A percentile compares a stretch with the other conserved stretches of the same genome.
Evolutionary conservation across 2,113 vertebrate species (phyloP).

Genomic region (Eulemur macaco): DNA sequence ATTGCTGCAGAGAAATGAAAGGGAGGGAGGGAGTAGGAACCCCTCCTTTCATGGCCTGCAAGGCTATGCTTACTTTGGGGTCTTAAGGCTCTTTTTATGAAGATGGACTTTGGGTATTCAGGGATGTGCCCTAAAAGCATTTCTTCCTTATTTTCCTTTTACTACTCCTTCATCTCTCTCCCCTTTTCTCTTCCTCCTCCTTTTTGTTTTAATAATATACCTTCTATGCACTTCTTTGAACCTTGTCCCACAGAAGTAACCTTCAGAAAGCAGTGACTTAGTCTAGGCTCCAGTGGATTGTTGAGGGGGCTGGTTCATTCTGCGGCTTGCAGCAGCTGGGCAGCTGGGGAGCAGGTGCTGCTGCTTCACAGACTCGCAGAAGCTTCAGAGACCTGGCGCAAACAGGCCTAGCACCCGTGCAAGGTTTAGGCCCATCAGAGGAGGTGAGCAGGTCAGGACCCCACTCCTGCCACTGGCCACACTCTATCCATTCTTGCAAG

Average conservation of each 20-base stretch:
- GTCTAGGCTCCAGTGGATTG: not conserved
- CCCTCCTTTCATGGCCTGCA: not conserved
- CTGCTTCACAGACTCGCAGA: not conserved
- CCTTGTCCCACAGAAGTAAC: not conserved
- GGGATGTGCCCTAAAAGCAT: not conserved
- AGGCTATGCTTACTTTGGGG: not conserved
- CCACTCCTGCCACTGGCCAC: not conserved
- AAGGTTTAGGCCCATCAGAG: not conserved
- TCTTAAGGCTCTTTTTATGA: not conserved
- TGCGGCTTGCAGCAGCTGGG: not conserved
- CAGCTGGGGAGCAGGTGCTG: not conserved
- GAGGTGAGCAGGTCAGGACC: too few species aligned
- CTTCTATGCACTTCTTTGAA: not conserved
- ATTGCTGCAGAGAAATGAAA: not conserved
- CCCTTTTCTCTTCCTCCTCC: not conserved
- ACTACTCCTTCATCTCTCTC: not conserved
- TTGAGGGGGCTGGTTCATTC: not conserved
- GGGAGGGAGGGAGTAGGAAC: conserved; percentile 24
- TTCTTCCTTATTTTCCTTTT: not conserved
- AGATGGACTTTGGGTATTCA: not conserved
- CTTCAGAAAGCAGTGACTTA: not conserved
- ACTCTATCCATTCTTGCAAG: not conserved
- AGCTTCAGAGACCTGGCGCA: not conserved
- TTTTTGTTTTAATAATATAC: not conserved
- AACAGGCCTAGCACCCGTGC: not conserved